Conservation (phyloP, 2,888 invertebrate species). For the Eustalomyia histrio region DNA sequence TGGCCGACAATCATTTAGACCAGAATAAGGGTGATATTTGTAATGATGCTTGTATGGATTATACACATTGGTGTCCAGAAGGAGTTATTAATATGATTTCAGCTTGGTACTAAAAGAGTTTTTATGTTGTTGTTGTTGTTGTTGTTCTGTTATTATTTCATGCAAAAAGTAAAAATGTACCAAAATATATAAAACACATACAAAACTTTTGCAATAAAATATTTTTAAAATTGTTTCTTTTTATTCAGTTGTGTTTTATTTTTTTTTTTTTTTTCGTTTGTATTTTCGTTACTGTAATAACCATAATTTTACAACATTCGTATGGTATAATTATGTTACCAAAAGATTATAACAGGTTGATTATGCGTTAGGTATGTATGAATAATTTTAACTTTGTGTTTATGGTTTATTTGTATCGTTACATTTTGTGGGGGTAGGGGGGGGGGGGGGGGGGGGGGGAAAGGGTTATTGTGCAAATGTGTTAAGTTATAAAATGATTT, state of each 20-base stretch:
- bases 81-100: constrained; percentile 75
- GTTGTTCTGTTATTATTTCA: not conserved
- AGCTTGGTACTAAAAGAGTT: constrained; percentile 64
- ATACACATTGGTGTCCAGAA: constrained; percentile 71
- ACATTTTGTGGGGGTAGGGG: not conserved
- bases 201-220: constrained; percentile 41
- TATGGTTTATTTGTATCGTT: not conserved
- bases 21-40: constrained; percentile 10
- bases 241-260: not conserved
- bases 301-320: constrained; percentile 49
- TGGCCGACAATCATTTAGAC: not conserved
- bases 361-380: constrained; percentile 5
- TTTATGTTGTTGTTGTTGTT: constrained; percentile 3
- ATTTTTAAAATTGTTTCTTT: constrained; percentile 48
- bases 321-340: constrained; percentile 54
- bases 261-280: not conserved
- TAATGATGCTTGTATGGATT: constrained; percentile 69
- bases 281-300: constrained; percentile 35
- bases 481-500: not conserved
- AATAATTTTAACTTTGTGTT: constrained; percentile 20
- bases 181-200: constrained; percentile 16
- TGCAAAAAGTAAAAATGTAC: constrained; percentile 39
- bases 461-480: constrained; percentile 2
- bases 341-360: constrained; percentile 50
- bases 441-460: rapidly evolving